Evolutionary conservation across 1,140 invertebrate species (phyloP).

Genomic region (Trichoplusia ni): DNA sequence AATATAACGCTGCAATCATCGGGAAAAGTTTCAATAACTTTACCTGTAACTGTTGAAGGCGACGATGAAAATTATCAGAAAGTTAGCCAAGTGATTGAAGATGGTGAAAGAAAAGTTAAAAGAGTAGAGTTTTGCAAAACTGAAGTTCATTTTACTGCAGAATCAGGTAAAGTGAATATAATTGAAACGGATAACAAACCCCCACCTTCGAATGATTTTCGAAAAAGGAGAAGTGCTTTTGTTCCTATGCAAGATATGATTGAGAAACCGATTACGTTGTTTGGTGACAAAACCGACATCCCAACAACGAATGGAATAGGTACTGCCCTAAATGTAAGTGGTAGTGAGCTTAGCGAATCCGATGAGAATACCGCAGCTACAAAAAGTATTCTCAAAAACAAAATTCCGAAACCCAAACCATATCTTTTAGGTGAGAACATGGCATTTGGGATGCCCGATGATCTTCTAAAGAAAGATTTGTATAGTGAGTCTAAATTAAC

Average conservation of each 20-base stretch:
- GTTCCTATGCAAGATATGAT: conserved; percentile 70
- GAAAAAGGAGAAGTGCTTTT: conserved; percentile 83
- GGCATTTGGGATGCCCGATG: conserved; percentile 64
- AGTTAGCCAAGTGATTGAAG: conserved; percentile 45
- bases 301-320: conserved; percentile 28
- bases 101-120: conserved; percentile 83
- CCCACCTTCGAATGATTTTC: conserved; percentile 89
- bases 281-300: conserved; percentile 62
- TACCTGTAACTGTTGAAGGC: conserved; percentile 67
- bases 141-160: conserved; percentile 92
- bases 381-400: conserved; percentile 87
- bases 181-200: conserved; percentile 93
- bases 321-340: conserved; percentile 36
- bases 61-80: conserved; percentile 47
- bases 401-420: conserved; percentile 86
- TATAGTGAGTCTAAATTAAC: conserved; percentile 40
- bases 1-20: conserved; percentile 65
- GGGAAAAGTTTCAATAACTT: conserved; percentile 74
- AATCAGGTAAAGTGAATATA: conserved; percentile 91
- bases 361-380: conserved; percentile 82
- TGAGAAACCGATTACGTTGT: conserved; percentile 70
- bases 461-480: conserved; percentile 35
- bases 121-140: conserved; percentile 93
- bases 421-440: conserved; percentile 85
- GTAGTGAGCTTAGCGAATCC: conserved; percentile 52